Evolutionary conservation across 2,113 vertebrate species (phyloP).

Genomic region (Cyprinodon brontotheroides): DNA sequence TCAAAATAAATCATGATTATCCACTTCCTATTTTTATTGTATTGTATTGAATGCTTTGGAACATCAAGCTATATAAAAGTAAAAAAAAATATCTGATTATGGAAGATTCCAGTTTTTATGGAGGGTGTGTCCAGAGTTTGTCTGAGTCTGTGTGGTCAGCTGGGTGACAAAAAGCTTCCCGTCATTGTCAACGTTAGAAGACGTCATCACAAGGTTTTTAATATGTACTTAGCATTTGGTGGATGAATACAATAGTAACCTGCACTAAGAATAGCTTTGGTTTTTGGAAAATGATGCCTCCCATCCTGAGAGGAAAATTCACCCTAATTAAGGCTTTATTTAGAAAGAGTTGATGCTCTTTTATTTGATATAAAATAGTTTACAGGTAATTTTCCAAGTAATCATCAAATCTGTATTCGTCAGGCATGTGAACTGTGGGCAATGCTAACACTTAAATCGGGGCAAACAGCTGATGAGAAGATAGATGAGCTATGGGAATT

Average conservation of each 20-base stretch:
- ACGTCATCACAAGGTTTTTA: slow-evolving; percentile 66
- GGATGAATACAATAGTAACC: slow-evolving; percentile 75
- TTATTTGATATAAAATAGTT: slow-evolving; percentile 60
- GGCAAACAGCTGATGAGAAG: slow-evolving; percentile 75
- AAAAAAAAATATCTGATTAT: slow-evolving; percentile 38
- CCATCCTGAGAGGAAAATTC: slow-evolving; percentile 72
- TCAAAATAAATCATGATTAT: not conserved
- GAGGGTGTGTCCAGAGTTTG: slow-evolving; percentile 55
- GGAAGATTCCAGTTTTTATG: slow-evolving; percentile 24
- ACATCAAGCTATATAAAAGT: slow-evolving; percentile 11
- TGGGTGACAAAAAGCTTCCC: slow-evolving; percentile 80
- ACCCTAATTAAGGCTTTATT: slow-evolving; percentile 58
- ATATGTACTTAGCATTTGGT: slow-evolving; percentile 74
- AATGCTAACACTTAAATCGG: slow-evolving; percentile 64
- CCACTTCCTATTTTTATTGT: not conserved
- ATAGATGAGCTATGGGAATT: slow-evolving; percentile 73
- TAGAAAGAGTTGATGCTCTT: slow-evolving; percentile 62
- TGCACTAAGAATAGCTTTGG: slow-evolving; percentile 72
- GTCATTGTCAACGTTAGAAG: slow-evolving; percentile 73
- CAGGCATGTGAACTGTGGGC: slow-evolving; percentile 51
- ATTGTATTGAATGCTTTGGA: not conserved
- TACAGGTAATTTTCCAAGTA: slow-evolving; percentile 58
- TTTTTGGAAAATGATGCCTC: slow-evolving; percentile 74
- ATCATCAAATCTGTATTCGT: slow-evolving; percentile 60
- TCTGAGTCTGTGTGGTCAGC: slow-evolving; percentile 49